phyloP scores from a whole-genome alignment of 2,113 vertebrate species.

The Chunga burmeisteri region DNA sequence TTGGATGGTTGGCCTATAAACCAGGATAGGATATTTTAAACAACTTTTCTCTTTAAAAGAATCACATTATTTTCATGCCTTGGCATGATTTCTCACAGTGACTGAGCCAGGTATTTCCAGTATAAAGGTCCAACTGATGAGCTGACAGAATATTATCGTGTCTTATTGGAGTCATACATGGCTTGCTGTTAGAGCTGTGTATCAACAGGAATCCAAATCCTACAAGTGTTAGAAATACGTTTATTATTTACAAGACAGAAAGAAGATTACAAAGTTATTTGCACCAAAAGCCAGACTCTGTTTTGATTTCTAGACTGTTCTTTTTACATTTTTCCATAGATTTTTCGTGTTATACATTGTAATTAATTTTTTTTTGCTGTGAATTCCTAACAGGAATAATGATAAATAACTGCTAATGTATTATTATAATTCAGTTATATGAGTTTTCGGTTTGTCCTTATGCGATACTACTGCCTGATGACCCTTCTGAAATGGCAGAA shows the following conservation, averaged over 20 bases:
- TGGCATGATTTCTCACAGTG: conserved; percentile 17
- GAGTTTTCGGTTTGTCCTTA: background rate
- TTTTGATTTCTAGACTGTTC: conserved; percentile 11
- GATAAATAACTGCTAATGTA: background rate
- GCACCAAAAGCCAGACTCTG: background rate
- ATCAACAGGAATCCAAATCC: conserved; percentile 6
- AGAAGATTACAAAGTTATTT: conserved; percentile 2
- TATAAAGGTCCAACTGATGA: conserved; percentile 32
- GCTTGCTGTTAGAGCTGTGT: conserved; percentile 1
- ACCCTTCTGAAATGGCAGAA: conserved; percentile 17
- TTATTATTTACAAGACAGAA: conserved; percentile 28
- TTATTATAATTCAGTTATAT: background rate
- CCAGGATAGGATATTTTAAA: background rate
- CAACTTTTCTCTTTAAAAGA: conserved; percentile 10
- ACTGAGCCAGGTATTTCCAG: conserved; percentile 57
- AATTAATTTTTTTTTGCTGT: background rate
- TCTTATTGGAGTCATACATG: conserved; percentile 31
- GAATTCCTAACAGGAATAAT: background rate
- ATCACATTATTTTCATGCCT: conserved; percentile 49
- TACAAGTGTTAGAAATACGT: background rate
- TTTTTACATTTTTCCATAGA: background rate
- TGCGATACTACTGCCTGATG: background rate
- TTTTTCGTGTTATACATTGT: background rate
- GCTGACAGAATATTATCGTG: conserved; percentile 57
- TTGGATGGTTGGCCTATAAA: conserved; percentile 31